Conservation (phyloP, 2,797 vertebrate species). For the Brachyrhaphis roseni region DNA sequence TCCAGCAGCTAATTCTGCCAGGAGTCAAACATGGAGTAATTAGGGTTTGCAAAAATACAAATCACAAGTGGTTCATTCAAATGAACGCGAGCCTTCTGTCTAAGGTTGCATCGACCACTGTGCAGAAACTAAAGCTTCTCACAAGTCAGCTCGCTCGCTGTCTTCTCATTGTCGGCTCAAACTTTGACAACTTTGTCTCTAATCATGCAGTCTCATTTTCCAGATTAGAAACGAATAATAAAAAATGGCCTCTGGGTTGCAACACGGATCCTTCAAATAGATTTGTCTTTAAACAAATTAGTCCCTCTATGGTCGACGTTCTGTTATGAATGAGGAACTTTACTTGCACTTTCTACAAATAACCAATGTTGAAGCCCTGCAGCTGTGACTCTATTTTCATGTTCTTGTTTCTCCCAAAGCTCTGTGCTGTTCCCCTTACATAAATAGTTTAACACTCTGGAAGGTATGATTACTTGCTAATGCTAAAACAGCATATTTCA, state of each 20-base stretch:
- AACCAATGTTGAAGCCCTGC: constrained; percentile 2
- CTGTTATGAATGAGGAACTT: background rate
- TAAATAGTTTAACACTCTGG: background rate
- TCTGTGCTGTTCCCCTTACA: constrained; percentile 25
- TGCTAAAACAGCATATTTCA: background rate
- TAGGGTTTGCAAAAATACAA: constrained; percentile 44
- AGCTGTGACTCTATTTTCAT: constrained; percentile 13
- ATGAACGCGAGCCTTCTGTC: constrained; percentile 50
- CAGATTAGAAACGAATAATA: background rate
- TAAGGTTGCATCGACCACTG: constrained; percentile 40
- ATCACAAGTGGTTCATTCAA: constrained; percentile 58
- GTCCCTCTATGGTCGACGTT: background rate
- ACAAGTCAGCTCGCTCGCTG: constrained; percentile 21
- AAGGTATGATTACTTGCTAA: background rate
- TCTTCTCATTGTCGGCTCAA: constrained; percentile 2
- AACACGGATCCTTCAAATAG: background rate
- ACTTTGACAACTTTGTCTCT: background rate
- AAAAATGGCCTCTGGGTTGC: background rate
- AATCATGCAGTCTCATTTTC: constrained; percentile 9
- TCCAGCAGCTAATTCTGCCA: constrained; percentile 17
- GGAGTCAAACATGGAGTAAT: background rate
- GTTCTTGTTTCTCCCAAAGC: constrained; percentile 20
- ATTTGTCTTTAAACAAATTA: background rate
- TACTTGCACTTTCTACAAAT: background rate
- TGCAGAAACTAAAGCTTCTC: constrained; percentile 29